These are phyloP conservation scores for Petrolisthes manimaculis DNA, from an alignment of 2,888 invertebrate genomes.

Conservation along the genomic window DNA sequence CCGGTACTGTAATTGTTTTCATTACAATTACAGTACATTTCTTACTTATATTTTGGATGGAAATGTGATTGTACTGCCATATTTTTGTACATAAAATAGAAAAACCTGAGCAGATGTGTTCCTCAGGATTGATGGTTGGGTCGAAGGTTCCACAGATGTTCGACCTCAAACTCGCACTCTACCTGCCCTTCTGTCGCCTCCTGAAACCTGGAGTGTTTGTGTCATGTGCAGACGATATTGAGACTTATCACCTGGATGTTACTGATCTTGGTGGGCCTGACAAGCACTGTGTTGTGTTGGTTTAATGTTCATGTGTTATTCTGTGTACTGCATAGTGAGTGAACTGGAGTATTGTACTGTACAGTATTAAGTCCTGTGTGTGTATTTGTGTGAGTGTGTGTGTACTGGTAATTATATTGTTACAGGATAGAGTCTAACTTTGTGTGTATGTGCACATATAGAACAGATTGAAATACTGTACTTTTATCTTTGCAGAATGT, in stretches of 20 bases:
- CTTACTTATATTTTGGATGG: too few relatives aligned
- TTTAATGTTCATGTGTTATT: too few relatives aligned
- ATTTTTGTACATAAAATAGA: too few relatives aligned
- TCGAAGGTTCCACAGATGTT: conserved; percentile 68
- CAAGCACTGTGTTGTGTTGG: not conserved
- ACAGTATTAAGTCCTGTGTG: not conserved
- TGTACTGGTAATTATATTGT: not conserved
- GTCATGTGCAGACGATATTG: conserved; percentile 71
- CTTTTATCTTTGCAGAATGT: too few relatives aligned
- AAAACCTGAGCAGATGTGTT: too few relatives aligned
- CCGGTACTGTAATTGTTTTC: too few relatives aligned
- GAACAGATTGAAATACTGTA: too few relatives aligned
- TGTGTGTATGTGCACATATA: not conserved
- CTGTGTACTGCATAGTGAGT: too few relatives aligned
- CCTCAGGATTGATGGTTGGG: conserved; percentile 65
- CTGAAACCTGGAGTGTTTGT: conserved; percentile 71
- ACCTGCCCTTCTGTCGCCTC: conserved; percentile 70
- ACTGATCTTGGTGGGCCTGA: conserved; percentile 21
- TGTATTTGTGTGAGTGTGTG: not conserved
- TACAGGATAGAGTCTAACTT: too few relatives aligned
- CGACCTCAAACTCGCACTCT: conserved; percentile 71
- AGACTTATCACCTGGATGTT: conserved; percentile 65
- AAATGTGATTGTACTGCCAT: too few relatives aligned
- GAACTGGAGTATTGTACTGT: too few relatives aligned
- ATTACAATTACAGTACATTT: too few relatives aligned